phyloP scores from a whole-genome alignment of 2,888 invertebrate genomes.

The Meteorus cinctellus region DNA sequence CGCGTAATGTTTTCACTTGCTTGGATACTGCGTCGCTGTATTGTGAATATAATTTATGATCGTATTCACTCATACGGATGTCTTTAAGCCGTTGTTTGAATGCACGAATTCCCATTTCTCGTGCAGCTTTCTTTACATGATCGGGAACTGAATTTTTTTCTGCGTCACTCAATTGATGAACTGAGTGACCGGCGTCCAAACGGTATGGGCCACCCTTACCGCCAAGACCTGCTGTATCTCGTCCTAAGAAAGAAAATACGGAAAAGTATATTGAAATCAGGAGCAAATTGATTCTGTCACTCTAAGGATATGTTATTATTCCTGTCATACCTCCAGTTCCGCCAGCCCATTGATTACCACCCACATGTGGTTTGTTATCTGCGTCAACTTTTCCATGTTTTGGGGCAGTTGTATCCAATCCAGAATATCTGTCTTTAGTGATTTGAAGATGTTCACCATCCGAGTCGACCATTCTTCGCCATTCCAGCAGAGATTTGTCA shows the following conservation, averaged over 20 bases:
- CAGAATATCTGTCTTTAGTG: slow-evolving; percentile 82
- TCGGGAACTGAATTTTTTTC: slow-evolving; percentile 94
- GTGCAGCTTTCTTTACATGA: slow-evolving; percentile 89
- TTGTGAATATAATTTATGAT: slow-evolving; percentile 89
- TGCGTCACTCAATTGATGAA: slow-evolving; percentile 92
- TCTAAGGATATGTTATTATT: slow-evolving; percentile 4
- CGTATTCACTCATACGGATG: slow-evolving; percentile 96
- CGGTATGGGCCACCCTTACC: slow-evolving; percentile 97
- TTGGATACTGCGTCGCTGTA: slow-evolving; percentile 85
- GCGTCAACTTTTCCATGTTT: slow-evolving; percentile 96
- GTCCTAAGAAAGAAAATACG: slow-evolving; percentile 60
- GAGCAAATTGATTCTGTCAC: slow-evolving; percentile 26
- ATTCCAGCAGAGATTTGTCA: slow-evolving; percentile 72
- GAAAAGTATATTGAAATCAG: not conserved
- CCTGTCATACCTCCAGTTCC: slow-evolving; percentile 84
- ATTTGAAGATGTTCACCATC: slow-evolving; percentile 80
- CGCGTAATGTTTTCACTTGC: slow-evolving; percentile 89
- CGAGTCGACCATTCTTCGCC: slow-evolving; percentile 71
- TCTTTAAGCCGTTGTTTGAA: slow-evolving; percentile 90
- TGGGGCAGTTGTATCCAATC: slow-evolving; percentile 82
- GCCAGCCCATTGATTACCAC: slow-evolving; percentile 98
- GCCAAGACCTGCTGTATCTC: slow-evolving; percentile 96
- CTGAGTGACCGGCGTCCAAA: slow-evolving; percentile 93
- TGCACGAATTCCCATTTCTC: slow-evolving; percentile 93
- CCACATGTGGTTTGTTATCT: slow-evolving; percentile 93